Base-by-base conservation (phyloP, 1,140 invertebrate species). In the Orchestia grillus region DNA sequence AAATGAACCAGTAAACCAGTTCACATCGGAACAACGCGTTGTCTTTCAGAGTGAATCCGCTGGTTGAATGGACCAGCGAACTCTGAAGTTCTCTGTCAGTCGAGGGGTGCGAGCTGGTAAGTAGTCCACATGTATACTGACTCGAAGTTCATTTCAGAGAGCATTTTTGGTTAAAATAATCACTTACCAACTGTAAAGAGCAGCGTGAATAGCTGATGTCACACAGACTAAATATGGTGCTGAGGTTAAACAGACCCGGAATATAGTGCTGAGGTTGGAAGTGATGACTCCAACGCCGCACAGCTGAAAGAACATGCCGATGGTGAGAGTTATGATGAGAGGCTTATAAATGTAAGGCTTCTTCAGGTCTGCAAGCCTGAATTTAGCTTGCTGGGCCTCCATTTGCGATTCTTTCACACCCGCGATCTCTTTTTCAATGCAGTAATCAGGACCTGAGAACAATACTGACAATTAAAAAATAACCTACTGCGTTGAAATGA, bases 241-340 rank as follows among this genome's bases (percentile, higher is more conserved):
- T 77, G 62, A 77, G 62, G 62, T 36, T 77, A 36, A 28, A 91
- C 88, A 16, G 23, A 91, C 88, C 4, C 44, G 41, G 40, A 94
- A 94, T 11, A 94, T 94, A 36, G 92, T 94, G 92, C 92, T 94
- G 92, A 94, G 92, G 44, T 94, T 94, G 43, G 92, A 44, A 28
- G 92, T 94, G 44, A 94, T 6, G 92, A 94, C 92, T 47, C 40
- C 92, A 45, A 94, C 47, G 44, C 92, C 92, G 44, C 92, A 94
- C 43, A 94, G 92, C 92, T 44, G 36, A 4, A 19, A 45, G 23
- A 47, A 47, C 43, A 44, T n/a, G 44, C 92, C 92, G 40, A 94
- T 94, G 41, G 92, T 94, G 44, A 94, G 40, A 16, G 44, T 47
- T 6, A 94, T 94, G 44, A 94, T 94, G 3, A 94, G 43, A 40